These are phyloP conservation scores for Scartelaos histophorus DNA, from an alignment of 2,113 vertebrate genomes.

Conservation along the genomic window DNA sequence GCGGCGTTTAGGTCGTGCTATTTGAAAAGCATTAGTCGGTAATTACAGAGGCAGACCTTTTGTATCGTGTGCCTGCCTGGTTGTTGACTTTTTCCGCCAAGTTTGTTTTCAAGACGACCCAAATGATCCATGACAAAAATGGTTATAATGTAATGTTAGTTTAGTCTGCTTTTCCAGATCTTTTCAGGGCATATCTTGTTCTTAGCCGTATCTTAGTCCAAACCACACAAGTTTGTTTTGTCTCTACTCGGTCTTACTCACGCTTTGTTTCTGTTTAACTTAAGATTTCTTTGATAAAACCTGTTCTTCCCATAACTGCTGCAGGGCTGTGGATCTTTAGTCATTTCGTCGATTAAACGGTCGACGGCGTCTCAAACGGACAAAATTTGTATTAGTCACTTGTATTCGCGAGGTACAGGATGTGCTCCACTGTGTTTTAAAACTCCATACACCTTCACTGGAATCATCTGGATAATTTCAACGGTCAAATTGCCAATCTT, in stretches of 20 bases:
- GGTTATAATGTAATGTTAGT: background rate
- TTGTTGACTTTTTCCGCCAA: background rate
- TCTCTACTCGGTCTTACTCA: background rate
- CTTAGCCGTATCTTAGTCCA: background rate
- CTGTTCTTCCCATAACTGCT: background rate
- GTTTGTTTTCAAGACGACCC: background rate
- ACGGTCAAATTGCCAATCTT: no score
- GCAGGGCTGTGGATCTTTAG: no score
- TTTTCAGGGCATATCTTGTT: background rate
- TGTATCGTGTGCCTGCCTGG: no score
- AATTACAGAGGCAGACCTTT: background rate
- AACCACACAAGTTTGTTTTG: slow-evolving; percentile 1
- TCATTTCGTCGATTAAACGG: no score
- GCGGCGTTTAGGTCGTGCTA: background rate
- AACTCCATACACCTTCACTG: no score
- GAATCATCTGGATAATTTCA: no score
- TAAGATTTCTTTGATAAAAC: background rate
- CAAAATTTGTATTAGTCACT: no score
- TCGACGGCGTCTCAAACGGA: no score
- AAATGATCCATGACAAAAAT: background rate
- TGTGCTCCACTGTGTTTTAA: no score
- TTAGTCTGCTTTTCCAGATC: background rate
- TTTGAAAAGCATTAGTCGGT: background rate
- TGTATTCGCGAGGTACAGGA: no score
- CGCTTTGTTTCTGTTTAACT: background rate